phyloP scores from a whole-genome alignment of 2,888 invertebrate species.

The Myopa tessellatipennis region DNA sequence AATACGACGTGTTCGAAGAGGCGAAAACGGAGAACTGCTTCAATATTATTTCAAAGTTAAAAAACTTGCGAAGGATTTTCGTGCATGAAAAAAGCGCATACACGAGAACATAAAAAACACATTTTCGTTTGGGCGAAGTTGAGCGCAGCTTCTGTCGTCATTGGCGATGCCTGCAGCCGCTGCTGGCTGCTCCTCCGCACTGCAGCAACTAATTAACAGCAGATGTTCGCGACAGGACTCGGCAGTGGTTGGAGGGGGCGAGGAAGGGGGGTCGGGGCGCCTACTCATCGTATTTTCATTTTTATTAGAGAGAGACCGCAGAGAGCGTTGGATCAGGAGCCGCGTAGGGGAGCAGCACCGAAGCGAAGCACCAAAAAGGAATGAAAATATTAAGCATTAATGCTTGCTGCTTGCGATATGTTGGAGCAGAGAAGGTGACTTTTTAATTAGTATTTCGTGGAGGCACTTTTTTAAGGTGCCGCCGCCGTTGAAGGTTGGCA shows the following conservation, averaged over 20 bases:
- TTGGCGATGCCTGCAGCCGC: too few species aligned
- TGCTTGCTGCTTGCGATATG: background rate
- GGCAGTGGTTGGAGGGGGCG: background rate
- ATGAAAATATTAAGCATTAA: background rate
- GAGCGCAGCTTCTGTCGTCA: background rate
- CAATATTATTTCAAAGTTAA: background rate
- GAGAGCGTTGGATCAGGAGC: slow-evolving; percentile 1
- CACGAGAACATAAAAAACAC: background rate
- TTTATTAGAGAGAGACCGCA: background rate
- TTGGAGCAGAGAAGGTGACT: background rate
- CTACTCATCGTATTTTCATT: slow-evolving; percentile 3
- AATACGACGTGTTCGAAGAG: background rate
- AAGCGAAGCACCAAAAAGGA: background rate
- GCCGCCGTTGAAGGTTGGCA: too few species aligned
- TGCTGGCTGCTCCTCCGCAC: background rate
- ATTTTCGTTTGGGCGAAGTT: background rate
- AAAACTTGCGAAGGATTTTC: background rate
- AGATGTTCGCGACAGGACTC: background rate
- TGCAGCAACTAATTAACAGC: slow-evolving; percentile 27
- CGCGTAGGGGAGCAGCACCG: background rate
- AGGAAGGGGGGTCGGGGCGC: background rate
- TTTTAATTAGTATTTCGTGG: background rate
- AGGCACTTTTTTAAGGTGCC: too few species aligned
- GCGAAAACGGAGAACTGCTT: background rate
- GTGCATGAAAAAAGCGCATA: background rate